Conservation (phyloP, 2,797 vertebrate species). For the Mormyrus hasselquistii region DNA sequence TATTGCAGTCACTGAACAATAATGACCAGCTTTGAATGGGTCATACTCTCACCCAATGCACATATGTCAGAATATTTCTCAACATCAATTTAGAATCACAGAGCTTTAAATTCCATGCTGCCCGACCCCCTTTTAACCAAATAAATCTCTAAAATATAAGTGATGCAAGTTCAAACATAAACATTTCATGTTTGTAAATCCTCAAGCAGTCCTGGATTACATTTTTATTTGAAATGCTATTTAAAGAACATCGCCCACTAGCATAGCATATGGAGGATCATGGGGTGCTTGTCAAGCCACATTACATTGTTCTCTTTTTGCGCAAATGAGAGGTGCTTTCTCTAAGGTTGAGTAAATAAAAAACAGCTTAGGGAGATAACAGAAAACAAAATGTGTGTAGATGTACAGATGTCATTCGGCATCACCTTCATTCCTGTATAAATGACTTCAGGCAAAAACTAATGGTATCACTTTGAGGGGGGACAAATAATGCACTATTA, state of each 20-base stretch:
- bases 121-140: background rate
- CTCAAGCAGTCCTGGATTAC: background rate
- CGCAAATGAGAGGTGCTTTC: background rate
- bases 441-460: background rate
- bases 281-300: background rate
- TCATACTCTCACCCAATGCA: background rate
- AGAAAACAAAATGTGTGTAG: background rate
- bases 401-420: background rate
- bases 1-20: background rate
- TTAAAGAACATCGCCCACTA: background rate
- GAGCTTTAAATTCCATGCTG: background rate
- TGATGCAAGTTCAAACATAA: background rate
- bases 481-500: background rate
- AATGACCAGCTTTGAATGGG: background rate
- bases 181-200: background rate
- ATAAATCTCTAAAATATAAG: background rate
- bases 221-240: slow-evolving; percentile 3
- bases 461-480: background rate
- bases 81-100: background rate
- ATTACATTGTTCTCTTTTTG: background rate
- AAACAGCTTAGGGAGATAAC: background rate
- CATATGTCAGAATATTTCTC: background rate
- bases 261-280: background rate
- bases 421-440: background rate
- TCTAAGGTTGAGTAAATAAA: background rate